Evolutionary conservation across 2,888 invertebrate species (phyloP).

Genomic region (Leptopilina syphax): DNA sequence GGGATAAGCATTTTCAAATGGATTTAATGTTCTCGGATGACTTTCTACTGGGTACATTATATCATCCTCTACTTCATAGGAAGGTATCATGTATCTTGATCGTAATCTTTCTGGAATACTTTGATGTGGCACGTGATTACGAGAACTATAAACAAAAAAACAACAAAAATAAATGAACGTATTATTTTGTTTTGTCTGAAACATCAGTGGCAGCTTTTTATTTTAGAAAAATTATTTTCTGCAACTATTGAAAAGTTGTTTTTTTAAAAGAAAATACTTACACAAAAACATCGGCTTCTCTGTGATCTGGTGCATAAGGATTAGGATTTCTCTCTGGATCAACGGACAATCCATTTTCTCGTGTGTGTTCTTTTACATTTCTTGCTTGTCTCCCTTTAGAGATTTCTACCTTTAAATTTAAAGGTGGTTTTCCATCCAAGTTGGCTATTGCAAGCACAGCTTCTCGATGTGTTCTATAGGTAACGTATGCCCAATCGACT

Average conservation of each 20-base stretch:
- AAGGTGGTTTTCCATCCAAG: slow-evolving; percentile 5
- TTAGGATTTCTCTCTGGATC: not conserved
- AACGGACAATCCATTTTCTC: not conserved
- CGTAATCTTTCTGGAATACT: slow-evolving; percentile 7
- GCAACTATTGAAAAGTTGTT: too few relatives aligned
- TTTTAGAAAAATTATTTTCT: too few relatives aligned
- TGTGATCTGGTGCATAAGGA: not conserved
- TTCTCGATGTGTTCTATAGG: slow-evolving; percentile 27
- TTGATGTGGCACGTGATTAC: not conserved
- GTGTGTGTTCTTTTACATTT: not conserved
- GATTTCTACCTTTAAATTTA: slow-evolving; percentile 24
- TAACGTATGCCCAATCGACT: slow-evolving; percentile 46
- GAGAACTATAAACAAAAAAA: slow-evolving; percentile 2
- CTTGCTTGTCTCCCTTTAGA: not conserved
- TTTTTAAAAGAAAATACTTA: not conserved
- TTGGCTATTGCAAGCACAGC: slow-evolving; percentile 16
- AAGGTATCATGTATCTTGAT: not conserved
- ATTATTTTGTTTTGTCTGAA: not conserved
- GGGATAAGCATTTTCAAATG: slow-evolving; percentile 61
- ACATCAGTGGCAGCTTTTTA: too few relatives aligned
- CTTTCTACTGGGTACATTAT: slow-evolving; percentile 61
- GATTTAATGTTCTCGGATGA: slow-evolving; percentile 59
- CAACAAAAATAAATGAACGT: not conserved
- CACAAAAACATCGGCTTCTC: not conserved
- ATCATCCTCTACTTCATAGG: slow-evolving; percentile 50